Base-by-base conservation (phyloP, 2,888 invertebrate species). In the Meliscaeva auricollis region DNA sequence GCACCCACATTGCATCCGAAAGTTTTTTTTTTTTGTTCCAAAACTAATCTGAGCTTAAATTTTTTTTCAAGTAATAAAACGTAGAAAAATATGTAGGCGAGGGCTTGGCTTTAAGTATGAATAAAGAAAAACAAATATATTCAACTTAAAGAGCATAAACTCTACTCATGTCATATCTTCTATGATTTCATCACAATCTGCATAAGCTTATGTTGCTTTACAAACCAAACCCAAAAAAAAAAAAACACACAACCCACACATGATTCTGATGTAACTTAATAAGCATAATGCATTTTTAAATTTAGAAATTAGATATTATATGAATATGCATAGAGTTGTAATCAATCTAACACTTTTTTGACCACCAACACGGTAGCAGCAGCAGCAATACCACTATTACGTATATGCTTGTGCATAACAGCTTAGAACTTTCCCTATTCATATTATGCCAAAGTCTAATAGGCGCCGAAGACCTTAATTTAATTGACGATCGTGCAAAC, bases 391-490 rank as follows among this genome's bases (percentile, higher is more conserved):
- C 9, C 15, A n/a, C n/a, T n/a, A 54, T 54, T 8, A 48, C 48
- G 48, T 8, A 11, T 3, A 13, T 13, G 13, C 13, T 13, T 35
- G 52, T 56, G 30, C 46, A 46, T 26, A 38, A 7, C 38, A 26
- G 56, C 52, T 75, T n/a, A 79, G 84, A 79, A 84, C 84, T 84
- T 84, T 84, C 84, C 84, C 79, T 75, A 56, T 78, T 26, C 26
- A 60, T 32, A 17, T 7, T 35, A 20, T 11, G 35, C 20, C 17
- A 26, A 82, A 72, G 66, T 46, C 72, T 38, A 60, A 17, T 20
- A 68, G 84, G 84, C 84, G 84, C 84, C 84, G 54, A 50, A 85
- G 77, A 72, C 68, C 72, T 80, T 68, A 50, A 56, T 80, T 79
- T 46, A 85, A 80, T 76, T 68, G 80, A 72, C 58, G 66, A 62